phyloP scores from a whole-genome alignment of 1,140 invertebrate genomes.

The Ylistrum balloti region DNA sequence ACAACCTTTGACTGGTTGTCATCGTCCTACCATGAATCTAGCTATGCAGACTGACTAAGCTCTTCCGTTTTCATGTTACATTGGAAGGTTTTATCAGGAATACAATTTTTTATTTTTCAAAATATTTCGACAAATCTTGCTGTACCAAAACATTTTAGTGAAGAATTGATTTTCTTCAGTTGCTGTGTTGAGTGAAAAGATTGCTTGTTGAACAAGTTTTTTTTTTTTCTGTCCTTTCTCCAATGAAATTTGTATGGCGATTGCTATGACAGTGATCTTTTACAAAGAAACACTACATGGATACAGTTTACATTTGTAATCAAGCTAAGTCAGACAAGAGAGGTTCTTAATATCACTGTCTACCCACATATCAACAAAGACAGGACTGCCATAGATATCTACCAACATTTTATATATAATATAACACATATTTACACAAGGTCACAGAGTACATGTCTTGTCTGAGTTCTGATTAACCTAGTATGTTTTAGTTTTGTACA shows the following conservation, averaged over 20 bases:
- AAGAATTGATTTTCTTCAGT: not conserved
- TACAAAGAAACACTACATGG: not conserved
- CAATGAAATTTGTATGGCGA: not conserved
- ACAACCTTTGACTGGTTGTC: not conserved
- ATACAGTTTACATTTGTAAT: not conserved
- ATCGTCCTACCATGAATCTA: not conserved
- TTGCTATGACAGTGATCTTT: not conserved
- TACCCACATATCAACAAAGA: too few species aligned
- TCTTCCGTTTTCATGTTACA: not conserved
- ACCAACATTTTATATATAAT: too few species aligned
- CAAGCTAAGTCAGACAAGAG: not conserved
- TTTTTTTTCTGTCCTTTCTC: not conserved
- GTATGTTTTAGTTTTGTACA: too few species aligned
- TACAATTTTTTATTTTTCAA: not conserved
- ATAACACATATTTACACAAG: too few species aligned
- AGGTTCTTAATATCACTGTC: not conserved
- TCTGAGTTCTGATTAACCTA: too few species aligned
- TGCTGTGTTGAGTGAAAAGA: not conserved
- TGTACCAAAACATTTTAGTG: not conserved
- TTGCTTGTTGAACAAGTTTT: not conserved
- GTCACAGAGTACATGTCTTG: too few species aligned
- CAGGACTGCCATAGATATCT: not conserved
- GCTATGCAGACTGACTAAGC: not conserved
- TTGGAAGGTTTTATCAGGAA: not conserved
- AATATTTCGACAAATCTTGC: not conserved